Evolutionary conservation across 2,113 vertebrate genomes (phyloP), one percentile per base, ranked within the genome.

Genomic region (Leptobrachium ailaonicum): DNA sequence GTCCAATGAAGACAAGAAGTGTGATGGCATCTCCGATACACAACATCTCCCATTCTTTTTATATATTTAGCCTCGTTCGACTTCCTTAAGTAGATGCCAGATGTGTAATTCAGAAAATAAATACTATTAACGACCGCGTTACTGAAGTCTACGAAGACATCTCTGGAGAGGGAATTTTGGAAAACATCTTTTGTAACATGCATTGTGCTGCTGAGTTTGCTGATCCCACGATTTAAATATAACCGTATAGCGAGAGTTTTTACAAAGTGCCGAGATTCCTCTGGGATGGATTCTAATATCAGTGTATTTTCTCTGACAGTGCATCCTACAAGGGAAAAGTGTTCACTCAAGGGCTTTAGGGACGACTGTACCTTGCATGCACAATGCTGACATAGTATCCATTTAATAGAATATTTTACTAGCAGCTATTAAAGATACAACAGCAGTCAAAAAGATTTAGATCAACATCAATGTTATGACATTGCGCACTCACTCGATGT

Each of bases 381-480:
- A 79, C 13, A 66, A 12, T 79, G 68, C 77, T 79, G 77, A 79
- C 77, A 79, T 72, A 53, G 70, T 66, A 79, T 79, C 58, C 10
- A 68, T 66, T 47, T 53, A 72, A 32, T 47, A 42, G 45, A 44
- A 56, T 40, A 20, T 56, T 73, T 66, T 54, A 66, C 60, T 13
- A 54, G 60, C 77, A 73, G 70, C 45, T 66, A 58, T 54, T 73
- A 66, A 45, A 66, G 47, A 50, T 56, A 66, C 70, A 43, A 41
- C 42, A 56, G 47, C 47, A 73, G 70, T 79, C 77, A 73, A 63
- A 73, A 79, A 66, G 60, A 79, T 79, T 72, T 66, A 64, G 20
- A 79, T 79, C 60, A 72, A 66, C 69, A 42, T 6, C n/a, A 72
- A 14, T 11, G 13, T 9, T 66, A 66, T 44, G 41, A 58, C 42